Evolutionary conservation across 2,888 invertebrate genomes (phyloP).

Genomic region (Azorinus chamasolen): DNA sequence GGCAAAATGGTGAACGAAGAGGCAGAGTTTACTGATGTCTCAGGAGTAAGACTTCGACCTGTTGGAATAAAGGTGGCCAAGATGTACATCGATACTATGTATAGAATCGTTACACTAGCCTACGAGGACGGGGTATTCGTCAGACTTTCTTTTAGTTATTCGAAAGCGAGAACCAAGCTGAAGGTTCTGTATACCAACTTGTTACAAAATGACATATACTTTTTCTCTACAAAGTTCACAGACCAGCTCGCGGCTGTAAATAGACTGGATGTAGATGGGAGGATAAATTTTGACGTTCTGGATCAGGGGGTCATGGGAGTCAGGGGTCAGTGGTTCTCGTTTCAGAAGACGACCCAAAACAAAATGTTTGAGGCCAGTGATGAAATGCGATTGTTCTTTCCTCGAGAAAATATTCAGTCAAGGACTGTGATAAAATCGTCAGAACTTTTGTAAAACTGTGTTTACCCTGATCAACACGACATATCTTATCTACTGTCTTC

Average conservation of each 20-base stretch:
- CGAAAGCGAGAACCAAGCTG: slow-evolving; percentile 11
- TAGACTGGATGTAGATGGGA: slow-evolving; percentile 6
- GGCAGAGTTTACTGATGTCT: slow-evolving; percentile 5
- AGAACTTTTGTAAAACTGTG: too few species aligned
- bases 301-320: slow-evolving; percentile 13
- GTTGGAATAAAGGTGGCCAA: slow-evolving; percentile 1
- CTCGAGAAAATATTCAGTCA: too few species aligned
- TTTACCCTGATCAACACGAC: too few species aligned
- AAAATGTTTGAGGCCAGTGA: slow-evolving; percentile 24
- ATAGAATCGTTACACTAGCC: slow-evolving; percentile 1
- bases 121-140: slow-evolving; percentile 19
- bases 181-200: slow-evolving; percentile 10
- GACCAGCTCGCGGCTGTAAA: slow-evolving; percentile 40
- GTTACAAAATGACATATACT: slow-evolving; percentile 10
- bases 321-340: slow-evolving; percentile 25
- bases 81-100: neutral
- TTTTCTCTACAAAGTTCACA: slow-evolving; percentile 33
- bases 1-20: neutral
- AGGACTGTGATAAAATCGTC: too few species aligned
- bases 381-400: neutral
- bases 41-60: slow-evolving; percentile 1
- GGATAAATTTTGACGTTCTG: slow-evolving; percentile 2
- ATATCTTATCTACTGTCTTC: too few species aligned
- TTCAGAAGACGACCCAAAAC: slow-evolving; percentile 44
- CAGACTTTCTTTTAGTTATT: slow-evolving; percentile 5